phyloP scores from a whole-genome alignment of 2,888 invertebrate genomes.

The Chymomyza caudatula region DNA sequence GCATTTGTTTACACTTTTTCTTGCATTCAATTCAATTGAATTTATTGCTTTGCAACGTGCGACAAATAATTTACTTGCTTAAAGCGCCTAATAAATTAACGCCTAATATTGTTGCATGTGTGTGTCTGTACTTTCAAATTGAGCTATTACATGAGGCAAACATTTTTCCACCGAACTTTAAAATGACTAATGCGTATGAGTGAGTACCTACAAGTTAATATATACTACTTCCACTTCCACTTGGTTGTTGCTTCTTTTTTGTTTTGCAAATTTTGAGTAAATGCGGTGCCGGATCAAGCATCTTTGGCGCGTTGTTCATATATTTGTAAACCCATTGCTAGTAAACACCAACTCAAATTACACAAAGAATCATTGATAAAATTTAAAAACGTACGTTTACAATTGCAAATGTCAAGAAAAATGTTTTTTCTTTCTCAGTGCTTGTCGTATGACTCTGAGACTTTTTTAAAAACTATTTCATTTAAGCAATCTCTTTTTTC shows the following conservation, averaged over 20 bases:
- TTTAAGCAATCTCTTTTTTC: no score
- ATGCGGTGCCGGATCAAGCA: no score
- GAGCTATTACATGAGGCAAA: not conserved
- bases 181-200: slow-evolving; percentile 46
- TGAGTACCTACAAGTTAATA: slow-evolving; percentile 16
- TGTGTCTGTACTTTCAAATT: not conserved
- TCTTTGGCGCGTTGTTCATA: no score
- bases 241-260: slow-evolving; percentile 55
- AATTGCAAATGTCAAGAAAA: no score
- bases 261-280: slow-evolving; percentile 18
- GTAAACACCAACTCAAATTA: no score
- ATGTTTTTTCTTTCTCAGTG: no score
- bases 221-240: slow-evolving; percentile 57
- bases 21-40: slow-evolving; percentile 26
- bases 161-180: slow-evolving; percentile 41
- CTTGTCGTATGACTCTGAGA: no score
- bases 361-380: no score
- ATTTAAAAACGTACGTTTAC: no score
- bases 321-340: slow-evolving; percentile 40
- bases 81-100: slow-evolving; percentile 24
- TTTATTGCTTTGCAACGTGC: slow-evolving; percentile 35
- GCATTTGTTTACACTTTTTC: slow-evolving; percentile 62
- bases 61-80: slow-evolving; percentile 24
- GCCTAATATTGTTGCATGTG: slow-evolving; percentile 3
- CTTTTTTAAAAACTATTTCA: no score